Evolutionary conservation across 1,140 invertebrate species (phyloP).

Genomic region (Calycopis cecrops): DNA sequence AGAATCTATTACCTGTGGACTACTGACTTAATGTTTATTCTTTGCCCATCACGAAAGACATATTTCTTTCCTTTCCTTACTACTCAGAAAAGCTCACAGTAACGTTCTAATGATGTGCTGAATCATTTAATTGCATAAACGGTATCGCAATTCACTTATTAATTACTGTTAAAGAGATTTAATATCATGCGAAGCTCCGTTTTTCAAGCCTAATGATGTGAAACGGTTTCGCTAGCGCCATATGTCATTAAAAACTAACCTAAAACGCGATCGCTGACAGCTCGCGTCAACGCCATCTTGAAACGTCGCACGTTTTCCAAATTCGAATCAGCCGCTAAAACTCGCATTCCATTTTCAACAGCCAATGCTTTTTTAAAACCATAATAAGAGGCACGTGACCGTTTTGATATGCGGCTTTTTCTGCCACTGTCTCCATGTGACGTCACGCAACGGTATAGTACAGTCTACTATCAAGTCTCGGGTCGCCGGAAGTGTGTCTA

Average conservation of each 20-base stretch:
- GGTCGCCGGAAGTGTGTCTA: too few relatives aligned
- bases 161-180: too few relatives aligned
- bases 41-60: too few relatives aligned
- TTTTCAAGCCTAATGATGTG: too few relatives aligned
- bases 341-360: constrained; percentile 29
- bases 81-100: too few relatives aligned
- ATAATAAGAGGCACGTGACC: constrained; percentile 62
- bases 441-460: constrained; percentile 52
- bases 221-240: constrained; percentile 1
- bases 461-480: constrained; percentile 23
- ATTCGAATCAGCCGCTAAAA: constrained; percentile 39
- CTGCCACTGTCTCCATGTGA: constrained; percentile 34
- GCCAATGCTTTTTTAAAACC: constrained; percentile 37
- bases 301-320: constrained; percentile 37
- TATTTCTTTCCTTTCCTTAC: too few relatives aligned
- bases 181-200: too few relatives aligned
- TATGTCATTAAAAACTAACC: constrained; percentile 17
- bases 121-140: too few relatives aligned
- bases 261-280: constrained; percentile 35
- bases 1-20: too few relatives aligned
- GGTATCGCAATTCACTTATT: too few relatives aligned
- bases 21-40: too few relatives aligned
- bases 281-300: constrained; percentile 24
- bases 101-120: too few relatives aligned
- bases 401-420: constrained; percentile 59